Percentiles rank a stretch among this genome's conserved stretches.
Conservation (phyloP, 2,113 vertebrate genomes). For the Syrmaticus mikado region DNA sequence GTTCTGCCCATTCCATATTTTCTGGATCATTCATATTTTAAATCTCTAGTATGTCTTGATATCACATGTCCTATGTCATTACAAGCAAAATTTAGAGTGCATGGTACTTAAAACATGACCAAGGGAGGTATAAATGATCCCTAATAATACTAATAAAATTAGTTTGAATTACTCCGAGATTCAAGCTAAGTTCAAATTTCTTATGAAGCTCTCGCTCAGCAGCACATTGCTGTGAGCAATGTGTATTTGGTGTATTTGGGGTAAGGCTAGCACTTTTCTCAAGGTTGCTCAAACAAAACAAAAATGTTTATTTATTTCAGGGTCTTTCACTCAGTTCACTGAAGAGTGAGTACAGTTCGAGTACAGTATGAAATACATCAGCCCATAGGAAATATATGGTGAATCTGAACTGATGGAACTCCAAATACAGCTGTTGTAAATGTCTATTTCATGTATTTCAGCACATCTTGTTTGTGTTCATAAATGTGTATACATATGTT, state of each 20-base stretch:
- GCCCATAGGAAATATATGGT: background rate
- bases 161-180: background rate
- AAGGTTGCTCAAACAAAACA: background rate
- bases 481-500: background rate
- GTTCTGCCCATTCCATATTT: background rate
- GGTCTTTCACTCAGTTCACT: background rate
- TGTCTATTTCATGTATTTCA: background rate
- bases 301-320: background rate
- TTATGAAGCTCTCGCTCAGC: background rate
- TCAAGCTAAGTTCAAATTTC: background rate
- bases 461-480: rapidly evolving
- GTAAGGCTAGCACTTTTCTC: background rate
- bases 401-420: background rate
- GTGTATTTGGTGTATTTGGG: background rate
- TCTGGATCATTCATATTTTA: background rate
- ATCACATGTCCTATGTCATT: background rate
- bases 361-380: rapidly evolving
- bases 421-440: background rate
- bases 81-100: background rate
- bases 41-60: background rate
- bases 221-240: background rate
- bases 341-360: background rate
- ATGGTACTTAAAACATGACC: background rate
- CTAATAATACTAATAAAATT: background rate
- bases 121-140: background rate